Conservation (phyloP, 2,797 vertebrate genomes). For the Chelidonichthys spinosus region DNA sequence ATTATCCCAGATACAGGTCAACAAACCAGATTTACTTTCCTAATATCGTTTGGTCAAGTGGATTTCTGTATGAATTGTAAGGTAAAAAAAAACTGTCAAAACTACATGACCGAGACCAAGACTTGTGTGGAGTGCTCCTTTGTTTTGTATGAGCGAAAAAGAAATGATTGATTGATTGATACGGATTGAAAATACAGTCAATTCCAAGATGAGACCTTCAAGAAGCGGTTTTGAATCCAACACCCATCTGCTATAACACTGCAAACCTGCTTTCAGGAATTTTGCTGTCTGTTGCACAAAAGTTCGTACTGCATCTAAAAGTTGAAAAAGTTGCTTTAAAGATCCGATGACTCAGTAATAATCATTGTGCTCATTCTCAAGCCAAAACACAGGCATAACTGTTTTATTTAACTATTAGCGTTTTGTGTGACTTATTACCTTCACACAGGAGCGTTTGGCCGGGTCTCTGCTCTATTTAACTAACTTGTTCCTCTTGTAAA, state of each 20-base stretch:
- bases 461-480: slow-evolving; percentile 17
- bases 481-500: background rate
- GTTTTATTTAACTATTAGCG: slow-evolving; percentile 2
- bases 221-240: too few relatives aligned
- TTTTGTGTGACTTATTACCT: slow-evolving; percentile 21
- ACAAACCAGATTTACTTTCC: background rate
- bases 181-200: too few relatives aligned
- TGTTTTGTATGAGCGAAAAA: too few relatives aligned
- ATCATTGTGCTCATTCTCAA: background rate
- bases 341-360: background rate
- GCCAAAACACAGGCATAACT: slow-evolving; percentile 26
- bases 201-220: background rate
- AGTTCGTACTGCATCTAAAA: background rate
- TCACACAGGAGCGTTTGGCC: background rate
- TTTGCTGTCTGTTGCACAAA: background rate
- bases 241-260: background rate
- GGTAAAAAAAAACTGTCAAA: too few relatives aligned
- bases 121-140: too few relatives aligned
- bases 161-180: too few relatives aligned
- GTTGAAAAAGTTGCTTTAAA: background rate
- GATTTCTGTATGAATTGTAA: background rate
- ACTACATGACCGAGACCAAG: background rate
- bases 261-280: background rate
- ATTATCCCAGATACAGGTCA: background rate
- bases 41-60: background rate